Evolutionary conservation across 2,113 vertebrate species (phyloP).

Genomic region (Psophia crepitans): DNA sequence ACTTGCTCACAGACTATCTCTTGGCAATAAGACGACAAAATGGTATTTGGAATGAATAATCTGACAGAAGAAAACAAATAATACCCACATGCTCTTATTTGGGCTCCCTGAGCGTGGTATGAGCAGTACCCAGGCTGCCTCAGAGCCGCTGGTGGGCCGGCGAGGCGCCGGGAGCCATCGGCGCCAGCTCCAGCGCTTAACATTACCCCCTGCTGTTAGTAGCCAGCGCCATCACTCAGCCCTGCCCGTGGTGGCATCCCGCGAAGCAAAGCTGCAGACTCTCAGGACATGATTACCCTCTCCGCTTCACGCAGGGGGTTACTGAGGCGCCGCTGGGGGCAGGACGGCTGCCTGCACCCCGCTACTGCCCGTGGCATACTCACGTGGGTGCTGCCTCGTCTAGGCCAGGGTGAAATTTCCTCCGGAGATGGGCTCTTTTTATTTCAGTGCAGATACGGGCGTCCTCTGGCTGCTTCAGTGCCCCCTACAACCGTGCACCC

Average conservation of each 20-base stretch:
- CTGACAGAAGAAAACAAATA: constrained; percentile 18
- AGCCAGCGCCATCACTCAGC: constrained; percentile 1
- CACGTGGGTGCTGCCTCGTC: background rate
- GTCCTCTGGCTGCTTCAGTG: background rate
- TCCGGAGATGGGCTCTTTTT: background rate
- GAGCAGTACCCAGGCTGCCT: background rate
- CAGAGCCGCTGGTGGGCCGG: background rate
- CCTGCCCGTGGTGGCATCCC: background rate
- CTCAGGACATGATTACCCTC: background rate
- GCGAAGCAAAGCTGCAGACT: background rate
- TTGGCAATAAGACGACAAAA: background rate
- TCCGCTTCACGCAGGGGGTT: background rate
- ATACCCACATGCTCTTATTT: constrained; percentile 27
- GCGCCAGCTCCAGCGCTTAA: background rate
- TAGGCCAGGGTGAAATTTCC: background rate
- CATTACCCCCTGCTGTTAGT: background rate
- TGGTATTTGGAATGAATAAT: background rate
- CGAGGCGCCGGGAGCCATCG: background rate
- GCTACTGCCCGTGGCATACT: background rate
- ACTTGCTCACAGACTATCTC: background rate
- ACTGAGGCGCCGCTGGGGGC: rapidly evolving
- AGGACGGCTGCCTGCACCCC: rapidly evolving
- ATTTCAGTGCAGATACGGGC: background rate
- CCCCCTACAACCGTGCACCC: rapidly evolving
- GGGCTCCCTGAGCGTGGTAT: background rate